phyloP scores from a whole-genome alignment of 2,888 invertebrate genomes.

The Laspeyria flexula region DNA sequence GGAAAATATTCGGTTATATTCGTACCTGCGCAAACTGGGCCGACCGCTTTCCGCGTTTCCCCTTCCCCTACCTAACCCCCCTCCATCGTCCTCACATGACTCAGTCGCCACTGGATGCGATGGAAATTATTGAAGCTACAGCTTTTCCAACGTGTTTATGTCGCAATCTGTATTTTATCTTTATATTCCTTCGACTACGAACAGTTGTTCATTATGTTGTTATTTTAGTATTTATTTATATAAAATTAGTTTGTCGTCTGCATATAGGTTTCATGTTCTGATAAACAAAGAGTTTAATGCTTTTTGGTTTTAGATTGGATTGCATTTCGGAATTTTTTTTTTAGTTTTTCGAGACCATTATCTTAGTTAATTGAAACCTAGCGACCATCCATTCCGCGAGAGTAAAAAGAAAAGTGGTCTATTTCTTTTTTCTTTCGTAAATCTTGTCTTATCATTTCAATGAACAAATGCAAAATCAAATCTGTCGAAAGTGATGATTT shows the following conservation, averaged over 20 bases:
- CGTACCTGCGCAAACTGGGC: slow-evolving; percentile 78
- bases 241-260: slow-evolving; percentile 11
- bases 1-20: slow-evolving; percentile 82
- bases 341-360: too few relatives aligned
- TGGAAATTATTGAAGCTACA: slow-evolving; percentile 52
- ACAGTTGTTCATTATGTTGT: slow-evolving; percentile 21
- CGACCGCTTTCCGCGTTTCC: slow-evolving; percentile 71
- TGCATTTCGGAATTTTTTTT: too few relatives aligned
- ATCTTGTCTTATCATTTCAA: too few relatives aligned
- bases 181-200: slow-evolving; percentile 28
- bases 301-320: too few relatives aligned
- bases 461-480: too few relatives aligned
- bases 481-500: too few relatives aligned
- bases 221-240: slow-evolving; percentile 33
- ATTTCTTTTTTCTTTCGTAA: too few relatives aligned
- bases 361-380: too few relatives aligned
- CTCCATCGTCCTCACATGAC: slow-evolving; percentile 47
- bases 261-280: too few relatives aligned
- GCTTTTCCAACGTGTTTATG: slow-evolving; percentile 39
- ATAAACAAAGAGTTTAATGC: too few relatives aligned
- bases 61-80: slow-evolving; percentile 27
- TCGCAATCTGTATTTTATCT: slow-evolving; percentile 29
- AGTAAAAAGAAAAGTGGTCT: too few relatives aligned
- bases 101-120: slow-evolving; percentile 56
- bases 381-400: too few relatives aligned